phyloP scores from a whole-genome alignment of 2,888 invertebrate species.

The Fragum sueziense region DNA sequence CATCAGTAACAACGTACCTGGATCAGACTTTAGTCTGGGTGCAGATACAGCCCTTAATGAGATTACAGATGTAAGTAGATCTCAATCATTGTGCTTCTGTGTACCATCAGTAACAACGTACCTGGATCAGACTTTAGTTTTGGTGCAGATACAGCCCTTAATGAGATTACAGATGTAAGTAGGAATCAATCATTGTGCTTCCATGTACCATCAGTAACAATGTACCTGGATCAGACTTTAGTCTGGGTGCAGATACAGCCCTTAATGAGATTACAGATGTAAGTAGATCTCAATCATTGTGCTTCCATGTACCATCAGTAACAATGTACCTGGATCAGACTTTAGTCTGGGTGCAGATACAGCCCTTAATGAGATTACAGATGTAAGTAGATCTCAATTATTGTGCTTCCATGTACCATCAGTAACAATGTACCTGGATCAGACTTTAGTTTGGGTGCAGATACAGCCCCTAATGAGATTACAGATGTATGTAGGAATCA shows the following conservation, averaged over 20 bases:
- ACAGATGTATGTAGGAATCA: conserved; percentile 87
- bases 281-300: conserved; percentile 93
- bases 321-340: conserved; percentile 99
- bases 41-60: conserved; percentile 99
- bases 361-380: conserved; percentile 98
- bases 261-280: conserved; percentile 98
- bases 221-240: conserved; percentile 99
- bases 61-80: conserved; percentile 92
- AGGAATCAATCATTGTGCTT: conserved; percentile 90
- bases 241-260: conserved; percentile 97
- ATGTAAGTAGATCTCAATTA: conserved; percentile 91
- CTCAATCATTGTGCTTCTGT: conserved; percentile 96
- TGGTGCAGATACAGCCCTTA: conserved; percentile 98
- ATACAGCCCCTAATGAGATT: conserved; percentile 99
- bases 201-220: conserved; percentile 99
- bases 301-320: conserved; percentile 98
- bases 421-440: conserved; percentile 99
- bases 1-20: conserved; percentile 99
- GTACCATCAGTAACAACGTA: conserved; percentile 99
- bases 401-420: conserved; percentile 97
- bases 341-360: conserved; percentile 98
- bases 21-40: conserved; percentile 98
- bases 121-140: conserved; percentile 99
- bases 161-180: conserved; percentile 95
- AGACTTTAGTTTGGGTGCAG: conserved; percentile 97